phyloP scores from a whole-genome alignment of 1,140 invertebrate genomes.

The Lordiphosa clarofinis region DNA sequence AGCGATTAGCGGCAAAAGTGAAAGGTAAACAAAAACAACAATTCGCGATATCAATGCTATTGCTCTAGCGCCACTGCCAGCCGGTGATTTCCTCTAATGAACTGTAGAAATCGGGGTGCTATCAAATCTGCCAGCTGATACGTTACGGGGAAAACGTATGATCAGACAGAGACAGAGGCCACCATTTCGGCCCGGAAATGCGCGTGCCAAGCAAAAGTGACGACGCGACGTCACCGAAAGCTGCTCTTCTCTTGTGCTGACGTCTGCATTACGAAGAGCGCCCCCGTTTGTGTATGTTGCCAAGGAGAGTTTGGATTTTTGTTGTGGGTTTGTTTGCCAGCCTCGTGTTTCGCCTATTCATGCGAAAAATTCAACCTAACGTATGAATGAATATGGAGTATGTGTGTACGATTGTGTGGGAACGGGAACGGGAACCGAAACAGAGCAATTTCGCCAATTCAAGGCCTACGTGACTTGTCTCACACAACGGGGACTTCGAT shows the following conservation, averaged over 20 bases:
- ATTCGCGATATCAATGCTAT: background rate
- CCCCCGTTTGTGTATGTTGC: slow-evolving; percentile 30
- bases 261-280: slow-evolving; percentile 17
- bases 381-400: slow-evolving; percentile 51
- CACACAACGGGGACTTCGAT: slow-evolving; percentile 44
- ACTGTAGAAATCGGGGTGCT: background rate
- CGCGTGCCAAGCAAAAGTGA: slow-evolving; percentile 27
- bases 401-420: slow-evolving; percentile 29
- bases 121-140: slow-evolving; percentile 1
- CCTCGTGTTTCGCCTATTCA: slow-evolving; percentile 65
- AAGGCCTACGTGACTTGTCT: slow-evolving; percentile 75
- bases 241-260: slow-evolving; percentile 32
- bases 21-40: slow-evolving; percentile 52
- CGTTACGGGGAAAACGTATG: slow-evolving; percentile 7
- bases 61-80: slow-evolving; percentile 2
- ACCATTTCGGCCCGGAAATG: slow-evolving; percentile 28
- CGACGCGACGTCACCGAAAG: slow-evolving; percentile 22
- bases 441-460: slow-evolving; percentile 64
- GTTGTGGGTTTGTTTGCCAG: slow-evolving; percentile 37
- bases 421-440: slow-evolving; percentile 11
- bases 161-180: slow-evolving; percentile 9
- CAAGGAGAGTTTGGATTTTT: slow-evolving; percentile 39
- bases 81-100: slow-evolving; percentile 2
- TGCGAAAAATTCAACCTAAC: slow-evolving; percentile 60
- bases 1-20: slow-evolving; percentile 39